Conservation (phyloP, 2,113 vertebrate genomes). For the Osmerus eperlanus region DNA sequence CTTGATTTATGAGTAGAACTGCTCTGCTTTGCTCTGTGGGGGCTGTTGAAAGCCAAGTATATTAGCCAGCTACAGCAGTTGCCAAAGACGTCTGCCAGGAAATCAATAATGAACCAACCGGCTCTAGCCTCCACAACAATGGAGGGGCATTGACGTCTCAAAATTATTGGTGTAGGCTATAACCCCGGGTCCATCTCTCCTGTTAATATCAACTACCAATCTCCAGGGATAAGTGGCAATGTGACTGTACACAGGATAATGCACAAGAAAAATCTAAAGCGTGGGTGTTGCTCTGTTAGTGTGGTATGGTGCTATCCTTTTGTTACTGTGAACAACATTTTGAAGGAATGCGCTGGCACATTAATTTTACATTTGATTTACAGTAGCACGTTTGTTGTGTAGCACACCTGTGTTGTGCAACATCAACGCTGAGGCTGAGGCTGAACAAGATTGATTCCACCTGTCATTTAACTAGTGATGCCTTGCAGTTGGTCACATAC, state of each 20-base stretch:
- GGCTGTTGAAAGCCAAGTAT: conserved; percentile 60
- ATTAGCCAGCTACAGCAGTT: conserved; percentile 59
- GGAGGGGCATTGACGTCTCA: conserved; percentile 26
- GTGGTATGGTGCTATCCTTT: background rate
- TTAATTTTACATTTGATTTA: conserved; percentile 9
- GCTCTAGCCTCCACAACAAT: conserved; percentile 34
- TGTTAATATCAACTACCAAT: conserved; percentile 8
- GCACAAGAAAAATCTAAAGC: no score
- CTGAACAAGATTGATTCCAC: conserved; percentile 1
- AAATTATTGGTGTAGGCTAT: conserved; percentile 22
- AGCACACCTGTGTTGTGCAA: conserved; percentile 2
- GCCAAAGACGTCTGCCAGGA: conserved; percentile 65
- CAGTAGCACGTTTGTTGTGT: background rate
- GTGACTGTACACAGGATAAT: no score
- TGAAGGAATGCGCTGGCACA: background rate
- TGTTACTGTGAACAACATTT: background rate
- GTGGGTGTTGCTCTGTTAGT: no score
- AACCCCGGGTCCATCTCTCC: conserved; percentile 11
- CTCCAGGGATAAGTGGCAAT: no score
- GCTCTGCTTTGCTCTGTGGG: conserved; percentile 38
- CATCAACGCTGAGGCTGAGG: background rate
- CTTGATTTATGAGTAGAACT: conserved; percentile 57
- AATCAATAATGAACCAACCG: conserved; percentile 63
- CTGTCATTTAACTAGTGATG: conserved; percentile 3
- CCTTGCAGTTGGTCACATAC: background rate